A percentile compares a stretch with the other conserved stretches of the same genome.
These are phyloP conservation scores for Sitodiplosis mosellana DNA, from an alignment of 1,140 invertebrate species.

Conservation along the genomic window DNA sequence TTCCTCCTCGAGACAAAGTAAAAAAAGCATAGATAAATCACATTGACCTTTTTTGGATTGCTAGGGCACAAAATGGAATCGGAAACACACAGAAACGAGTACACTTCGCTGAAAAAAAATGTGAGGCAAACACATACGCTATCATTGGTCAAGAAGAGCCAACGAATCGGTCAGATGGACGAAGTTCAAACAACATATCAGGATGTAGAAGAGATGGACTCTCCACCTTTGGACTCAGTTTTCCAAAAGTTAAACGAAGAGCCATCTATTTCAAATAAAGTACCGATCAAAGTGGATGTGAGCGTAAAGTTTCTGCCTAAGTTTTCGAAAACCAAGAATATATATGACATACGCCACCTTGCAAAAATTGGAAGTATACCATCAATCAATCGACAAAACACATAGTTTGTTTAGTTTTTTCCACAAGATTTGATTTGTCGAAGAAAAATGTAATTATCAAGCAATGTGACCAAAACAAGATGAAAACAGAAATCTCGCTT, in stretches of 20 bases:
- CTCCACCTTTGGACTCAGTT: constrained; percentile 26
- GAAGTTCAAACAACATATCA: no score
- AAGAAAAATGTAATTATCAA: no score
- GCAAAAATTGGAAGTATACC: no score
- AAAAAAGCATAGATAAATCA: no score
- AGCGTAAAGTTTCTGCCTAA: constrained; percentile 58
- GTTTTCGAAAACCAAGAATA: constrained; percentile 24
- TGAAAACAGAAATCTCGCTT: no score
- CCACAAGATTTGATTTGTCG: no score
- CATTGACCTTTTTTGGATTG: constrained; percentile 2
- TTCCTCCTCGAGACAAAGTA: no score
- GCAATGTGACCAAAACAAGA: no score
- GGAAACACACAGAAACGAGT: not conserved
- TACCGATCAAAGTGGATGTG: constrained; percentile 58
- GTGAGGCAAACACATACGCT: not conserved
- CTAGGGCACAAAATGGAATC: not conserved
- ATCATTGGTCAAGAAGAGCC: not conserved
- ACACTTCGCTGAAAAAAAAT: not conserved
- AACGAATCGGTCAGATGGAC: not conserved
- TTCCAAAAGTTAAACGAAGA: constrained; percentile 30
- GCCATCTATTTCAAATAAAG: constrained; percentile 40
- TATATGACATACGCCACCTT: no score
- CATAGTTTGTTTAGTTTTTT: constrained; percentile 14
- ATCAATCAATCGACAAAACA: no score
- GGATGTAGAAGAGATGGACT: constrained; percentile 9